Percentiles rank a stretch among this genome's conserved stretches.
Evolutionary conservation across 2,888 invertebrate species (phyloP).

Genomic region (Ornithoptera priamus): DNA sequence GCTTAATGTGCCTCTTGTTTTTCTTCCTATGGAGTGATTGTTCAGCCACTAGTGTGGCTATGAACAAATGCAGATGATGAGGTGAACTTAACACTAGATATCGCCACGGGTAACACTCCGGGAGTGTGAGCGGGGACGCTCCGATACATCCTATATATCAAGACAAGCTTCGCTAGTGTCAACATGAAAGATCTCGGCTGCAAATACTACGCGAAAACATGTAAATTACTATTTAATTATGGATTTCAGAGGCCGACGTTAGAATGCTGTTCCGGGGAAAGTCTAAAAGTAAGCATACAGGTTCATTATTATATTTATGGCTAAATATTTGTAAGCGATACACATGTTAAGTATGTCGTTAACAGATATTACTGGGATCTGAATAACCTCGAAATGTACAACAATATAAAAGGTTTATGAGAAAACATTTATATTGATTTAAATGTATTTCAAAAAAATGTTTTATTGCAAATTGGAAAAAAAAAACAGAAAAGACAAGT

Average conservation of each 20-base stretch:
- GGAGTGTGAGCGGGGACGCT: constrained; percentile 57
- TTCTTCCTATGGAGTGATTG: constrained; percentile 42
- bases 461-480: too few species aligned
- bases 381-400: too few species aligned
- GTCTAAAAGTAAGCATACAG: not conserved
- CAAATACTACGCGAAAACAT: constrained; percentile 69
- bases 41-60: constrained; percentile 75
- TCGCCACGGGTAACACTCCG: constrained; percentile 58
- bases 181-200: constrained; percentile 60
- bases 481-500: too few species aligned
- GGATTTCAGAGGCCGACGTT: constrained; percentile 54
- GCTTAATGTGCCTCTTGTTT: constrained; percentile 50
- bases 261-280: constrained; percentile 40
- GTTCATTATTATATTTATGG: not conserved
- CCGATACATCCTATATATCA: constrained; percentile 57
- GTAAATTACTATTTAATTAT: constrained; percentile 64
- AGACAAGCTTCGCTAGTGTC: constrained; percentile 51
- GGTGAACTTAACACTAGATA: constrained; percentile 62
- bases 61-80: constrained; percentile 61
- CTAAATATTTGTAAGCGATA: not conserved
- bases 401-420: too few species aligned
- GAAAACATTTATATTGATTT: too few species aligned
- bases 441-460: too few species aligned
- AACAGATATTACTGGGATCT: too few species aligned
- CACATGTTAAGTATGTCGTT: not conserved